Evolutionary conservation across 2,797 vertebrate genomes (phyloP).

Genomic region (Acomys russatus): DNA sequence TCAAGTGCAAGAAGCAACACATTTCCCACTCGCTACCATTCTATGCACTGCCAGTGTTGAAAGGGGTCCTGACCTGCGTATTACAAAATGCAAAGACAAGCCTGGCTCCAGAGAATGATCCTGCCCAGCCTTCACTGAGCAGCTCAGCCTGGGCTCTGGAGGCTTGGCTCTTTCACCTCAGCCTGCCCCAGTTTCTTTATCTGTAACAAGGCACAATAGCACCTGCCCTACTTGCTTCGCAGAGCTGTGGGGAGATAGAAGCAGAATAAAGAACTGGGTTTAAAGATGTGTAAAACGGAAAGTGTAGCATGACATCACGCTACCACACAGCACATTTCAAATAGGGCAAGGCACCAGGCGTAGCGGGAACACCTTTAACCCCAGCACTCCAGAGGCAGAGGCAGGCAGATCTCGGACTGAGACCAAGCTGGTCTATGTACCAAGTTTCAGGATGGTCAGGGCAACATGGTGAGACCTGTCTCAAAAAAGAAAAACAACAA

Average conservation of each 20-base stretch:
- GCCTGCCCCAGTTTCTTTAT: constrained; percentile 71
- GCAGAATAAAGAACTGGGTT: constrained; percentile 12
- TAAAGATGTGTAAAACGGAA: constrained; percentile 10
- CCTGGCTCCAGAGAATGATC: not conserved
- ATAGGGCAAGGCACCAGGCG: not conserved
- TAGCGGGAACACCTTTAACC: not conserved
- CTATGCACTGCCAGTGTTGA: constrained; percentile 1
- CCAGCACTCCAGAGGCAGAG: not conserved
- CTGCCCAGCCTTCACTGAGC: not conserved
- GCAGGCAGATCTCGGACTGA: not conserved
- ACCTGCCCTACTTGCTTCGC: constrained; percentile 71
- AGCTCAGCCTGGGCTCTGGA: not conserved
- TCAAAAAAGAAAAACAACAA: not conserved
- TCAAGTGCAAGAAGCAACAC: constrained; percentile 9
- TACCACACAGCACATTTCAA: not conserved
- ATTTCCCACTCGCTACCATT: constrained; percentile 1
- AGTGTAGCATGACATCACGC: not conserved
- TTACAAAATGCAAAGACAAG: constrained; percentile 34
- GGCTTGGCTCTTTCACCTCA: constrained; percentile 29
- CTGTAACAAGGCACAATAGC: constrained; percentile 63
- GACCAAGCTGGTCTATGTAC: not conserved
- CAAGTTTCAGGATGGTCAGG: not conserved
- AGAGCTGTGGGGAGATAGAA: constrained; percentile 57
- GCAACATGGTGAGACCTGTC: not conserved
- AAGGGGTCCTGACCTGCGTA: constrained; percentile 13